Conservation (phyloP, 1,140 invertebrate genomes). For the Lethrus apterus region DNA sequence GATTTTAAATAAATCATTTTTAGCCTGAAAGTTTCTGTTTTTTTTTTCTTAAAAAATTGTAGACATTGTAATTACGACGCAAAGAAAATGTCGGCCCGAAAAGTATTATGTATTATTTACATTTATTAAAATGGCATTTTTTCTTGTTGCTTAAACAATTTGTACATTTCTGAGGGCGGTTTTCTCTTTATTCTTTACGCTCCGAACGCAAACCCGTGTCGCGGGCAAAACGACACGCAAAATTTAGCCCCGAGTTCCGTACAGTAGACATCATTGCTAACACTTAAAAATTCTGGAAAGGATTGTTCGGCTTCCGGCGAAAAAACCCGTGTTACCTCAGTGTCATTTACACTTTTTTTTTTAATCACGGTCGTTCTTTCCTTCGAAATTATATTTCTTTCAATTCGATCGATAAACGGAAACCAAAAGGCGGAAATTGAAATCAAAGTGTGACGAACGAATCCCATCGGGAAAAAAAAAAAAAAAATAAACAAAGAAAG, state of each 20-base stretch:
- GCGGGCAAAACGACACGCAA: slow-evolving; percentile 8
- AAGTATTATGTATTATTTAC: slow-evolving; percentile 13
- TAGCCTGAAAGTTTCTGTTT: no score
- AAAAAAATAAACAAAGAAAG: no score
- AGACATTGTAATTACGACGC: no score
- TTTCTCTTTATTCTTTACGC: slow-evolving; percentile 1
- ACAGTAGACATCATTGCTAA: slow-evolving; percentile 2
- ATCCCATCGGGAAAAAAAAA: no score
- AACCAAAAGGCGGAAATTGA: no score
- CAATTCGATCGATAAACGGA: not conserved
- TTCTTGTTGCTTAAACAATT: slow-evolving; percentile 9
- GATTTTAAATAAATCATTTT: no score
- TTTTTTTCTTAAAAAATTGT: no score
- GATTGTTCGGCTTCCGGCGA: slow-evolving; percentile 7
- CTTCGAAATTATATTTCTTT: not conserved
- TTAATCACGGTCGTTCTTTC: not conserved
- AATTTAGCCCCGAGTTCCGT: not conserved
- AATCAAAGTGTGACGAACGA: no score
- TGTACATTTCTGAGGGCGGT: slow-evolving; percentile 12
- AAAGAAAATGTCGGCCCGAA: no score
- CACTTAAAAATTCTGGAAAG: slow-evolving; percentile 7
- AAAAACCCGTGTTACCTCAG: slow-evolving; percentile 1
- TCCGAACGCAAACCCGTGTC: slow-evolving; percentile 1
- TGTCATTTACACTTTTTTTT: slow-evolving; percentile 3
- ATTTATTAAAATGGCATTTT: slow-evolving; percentile 13